These are phyloP conservation scores for Nothobranchius furzeri DNA, from an alignment of 2,113 vertebrate species.

Conservation along the genomic window DNA sequence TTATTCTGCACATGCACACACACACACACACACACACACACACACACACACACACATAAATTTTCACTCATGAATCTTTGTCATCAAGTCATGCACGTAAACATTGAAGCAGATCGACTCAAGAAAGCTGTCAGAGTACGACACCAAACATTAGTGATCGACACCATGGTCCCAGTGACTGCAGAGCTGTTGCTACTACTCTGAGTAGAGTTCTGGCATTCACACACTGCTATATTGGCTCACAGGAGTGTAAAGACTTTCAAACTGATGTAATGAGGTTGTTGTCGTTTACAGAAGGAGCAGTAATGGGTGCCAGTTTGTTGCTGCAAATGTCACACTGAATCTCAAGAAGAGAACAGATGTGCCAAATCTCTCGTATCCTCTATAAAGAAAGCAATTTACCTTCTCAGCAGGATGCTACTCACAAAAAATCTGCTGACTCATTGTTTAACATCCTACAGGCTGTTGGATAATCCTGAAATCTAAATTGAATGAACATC, in stretches of 20 bases:
- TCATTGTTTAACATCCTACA: not conserved
- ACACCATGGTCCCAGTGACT: constrained; percentile 31
- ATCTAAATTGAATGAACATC: too few relatives aligned
- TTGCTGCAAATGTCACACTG: constrained; percentile 15
- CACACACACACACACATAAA: constrained; percentile 40
- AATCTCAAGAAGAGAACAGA: constrained; percentile 19
- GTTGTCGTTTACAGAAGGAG: constrained; percentile 12
- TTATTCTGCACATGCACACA: constrained; percentile 57
- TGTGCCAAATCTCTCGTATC: constrained; percentile 3
- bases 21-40: constrained; percentile 34
- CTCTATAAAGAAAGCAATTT: constrained; percentile 8
- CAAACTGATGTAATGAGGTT: constrained; percentile 29
- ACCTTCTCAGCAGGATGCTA: constrained; percentile 2
- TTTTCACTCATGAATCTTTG: constrained; percentile 33
- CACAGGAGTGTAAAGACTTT: constrained; percentile 18
- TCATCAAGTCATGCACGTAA: constrained; percentile 22
- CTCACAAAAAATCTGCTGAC: not conserved
- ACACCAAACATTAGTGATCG: constrained; percentile 24
- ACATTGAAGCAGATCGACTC: constrained; percentile 40
- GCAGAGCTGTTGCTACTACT: constrained; percentile 23
- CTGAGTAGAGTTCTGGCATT: constrained; percentile 31
- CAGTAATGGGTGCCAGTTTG: constrained; percentile 6
- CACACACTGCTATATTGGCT: constrained; percentile 18
- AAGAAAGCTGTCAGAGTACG: constrained; percentile 42
- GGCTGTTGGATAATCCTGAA: not conserved